Evolutionary conservation across 2,797 vertebrate species (phyloP).

Genomic region (Chrysocyon brachyurus): DNA sequence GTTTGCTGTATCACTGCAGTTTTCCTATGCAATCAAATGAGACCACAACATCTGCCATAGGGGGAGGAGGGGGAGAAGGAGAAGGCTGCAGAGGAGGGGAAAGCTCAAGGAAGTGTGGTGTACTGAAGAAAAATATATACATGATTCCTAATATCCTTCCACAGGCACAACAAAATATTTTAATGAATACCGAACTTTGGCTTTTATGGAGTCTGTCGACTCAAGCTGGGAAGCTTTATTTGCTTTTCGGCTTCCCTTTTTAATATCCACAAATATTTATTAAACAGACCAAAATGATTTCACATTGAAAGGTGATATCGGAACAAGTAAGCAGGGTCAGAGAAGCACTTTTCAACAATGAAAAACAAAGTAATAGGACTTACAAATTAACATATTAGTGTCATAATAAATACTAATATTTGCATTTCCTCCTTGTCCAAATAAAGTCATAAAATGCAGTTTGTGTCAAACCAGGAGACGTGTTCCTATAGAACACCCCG

Average conservation of each 20-base stretch:
- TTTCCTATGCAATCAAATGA: constrained; percentile 99
- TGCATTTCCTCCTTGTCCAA: constrained; percentile 88
- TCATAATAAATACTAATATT: constrained; percentile 89
- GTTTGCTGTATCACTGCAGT: constrained; percentile 99
- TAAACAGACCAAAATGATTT: constrained; percentile 84
- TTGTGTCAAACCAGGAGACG: constrained; percentile 86
- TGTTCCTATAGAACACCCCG: constrained; percentile 87
- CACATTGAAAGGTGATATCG: constrained; percentile 76
- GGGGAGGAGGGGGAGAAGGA: constrained; percentile 84
- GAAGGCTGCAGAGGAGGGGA: constrained; percentile 86
- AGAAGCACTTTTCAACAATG: constrained; percentile 80
- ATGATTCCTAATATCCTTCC: constrained; percentile 87
- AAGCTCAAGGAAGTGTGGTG: constrained; percentile 82
- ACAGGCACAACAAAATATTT: constrained; percentile 85
- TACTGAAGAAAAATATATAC: constrained; percentile 87
- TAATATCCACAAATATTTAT: constrained; percentile 88
- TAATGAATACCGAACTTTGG: constrained; percentile 86
- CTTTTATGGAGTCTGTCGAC: constrained; percentile 80
- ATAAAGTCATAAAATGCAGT: constrained; percentile 89
- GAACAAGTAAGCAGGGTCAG: constrained; percentile 84
- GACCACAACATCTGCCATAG: constrained; percentile 99
- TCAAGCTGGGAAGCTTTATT: constrained; percentile 85
- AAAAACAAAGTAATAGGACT: constrained; percentile 83
- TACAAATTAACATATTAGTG: constrained; percentile 87
- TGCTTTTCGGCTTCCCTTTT: constrained; percentile 78